Evolutionary conservation across 2,113 vertebrate genomes (phyloP).

Genomic region (Psammodynastes pulverulentus): DNA sequence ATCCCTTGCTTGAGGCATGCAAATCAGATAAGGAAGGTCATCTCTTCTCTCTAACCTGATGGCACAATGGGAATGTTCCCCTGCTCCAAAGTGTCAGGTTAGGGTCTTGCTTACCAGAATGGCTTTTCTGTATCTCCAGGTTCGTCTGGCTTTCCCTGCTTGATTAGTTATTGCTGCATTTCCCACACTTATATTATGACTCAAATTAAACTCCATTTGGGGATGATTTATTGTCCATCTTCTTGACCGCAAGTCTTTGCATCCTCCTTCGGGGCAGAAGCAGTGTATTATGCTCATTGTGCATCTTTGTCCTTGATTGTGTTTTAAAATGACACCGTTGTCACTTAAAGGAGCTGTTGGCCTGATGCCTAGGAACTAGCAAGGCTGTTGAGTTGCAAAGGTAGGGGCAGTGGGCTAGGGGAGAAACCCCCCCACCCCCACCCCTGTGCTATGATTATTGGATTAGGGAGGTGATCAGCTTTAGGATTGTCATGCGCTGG

Average conservation of each 20-base stretch:
- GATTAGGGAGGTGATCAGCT: not conserved
- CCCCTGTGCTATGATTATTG: not conserved
- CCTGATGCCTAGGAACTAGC: not conserved
- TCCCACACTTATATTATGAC: not conserved
- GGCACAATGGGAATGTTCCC: not conserved
- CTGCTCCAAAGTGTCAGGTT: not conserved
- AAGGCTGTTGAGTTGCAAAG: conserved; percentile 11
- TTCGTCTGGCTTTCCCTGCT: not conserved
- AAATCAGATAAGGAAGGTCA: not conserved
- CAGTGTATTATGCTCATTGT: not conserved
- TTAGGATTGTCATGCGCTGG: not conserved
- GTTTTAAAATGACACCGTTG: not conserved
- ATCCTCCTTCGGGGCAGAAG: not conserved
- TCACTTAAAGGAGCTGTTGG: conserved; percentile 7
- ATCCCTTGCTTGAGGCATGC: not conserved
- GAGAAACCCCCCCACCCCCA: not conserved
- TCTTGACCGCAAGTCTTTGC: not conserved
- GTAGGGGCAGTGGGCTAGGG: not conserved
- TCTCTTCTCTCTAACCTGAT: not conserved
- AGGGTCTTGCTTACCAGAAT: not conserved
- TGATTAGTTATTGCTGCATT: not conserved
- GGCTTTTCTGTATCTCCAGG: not conserved
- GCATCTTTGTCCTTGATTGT: not conserved
- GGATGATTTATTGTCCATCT: not conserved
- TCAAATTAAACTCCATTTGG: not conserved